A percentile compares a stretch with the other conserved stretches of the same genome.
These are phyloP conservation scores for Lithophane socia DNA, from an alignment of 2,888 invertebrate species.

Conservation along the genomic window DNA sequence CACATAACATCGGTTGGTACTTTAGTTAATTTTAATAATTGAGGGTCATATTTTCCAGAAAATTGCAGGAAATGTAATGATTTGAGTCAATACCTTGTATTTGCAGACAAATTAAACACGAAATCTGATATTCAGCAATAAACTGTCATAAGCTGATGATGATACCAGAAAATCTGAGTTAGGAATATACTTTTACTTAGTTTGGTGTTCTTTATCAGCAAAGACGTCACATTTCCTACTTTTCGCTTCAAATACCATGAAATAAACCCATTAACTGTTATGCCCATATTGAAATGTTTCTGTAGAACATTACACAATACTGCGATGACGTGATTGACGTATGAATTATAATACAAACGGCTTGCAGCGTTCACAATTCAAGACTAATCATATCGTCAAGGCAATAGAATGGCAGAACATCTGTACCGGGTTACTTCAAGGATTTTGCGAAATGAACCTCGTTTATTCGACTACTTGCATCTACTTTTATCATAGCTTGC, in stretches of 20 bases:
- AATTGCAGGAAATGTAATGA: slow-evolving; percentile 3
- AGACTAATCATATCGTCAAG: slow-evolving; percentile 82
- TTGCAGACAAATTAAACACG: not conserved
- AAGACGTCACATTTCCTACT: slow-evolving; percentile 36
- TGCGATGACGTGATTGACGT: slow-evolving; percentile 70
- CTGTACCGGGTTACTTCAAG: slow-evolving; percentile 69
- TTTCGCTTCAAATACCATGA: slow-evolving; percentile 40
- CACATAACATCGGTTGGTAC: not conserved
- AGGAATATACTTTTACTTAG: not conserved
- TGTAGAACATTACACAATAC: slow-evolving; percentile 59
- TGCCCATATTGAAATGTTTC: slow-evolving; percentile 46
- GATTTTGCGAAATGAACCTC: slow-evolving; percentile 73
- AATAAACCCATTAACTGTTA: slow-evolving; percentile 41
- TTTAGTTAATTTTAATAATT: slow-evolving; percentile 19
- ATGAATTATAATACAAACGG: slow-evolving; percentile 57
- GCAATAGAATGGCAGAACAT: slow-evolving; percentile 79
- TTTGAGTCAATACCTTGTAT: not conserved
- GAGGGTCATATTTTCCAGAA: not conserved
- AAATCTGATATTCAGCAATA: not conserved
- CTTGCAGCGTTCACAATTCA: slow-evolving; percentile 70
- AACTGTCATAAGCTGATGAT: not conserved
- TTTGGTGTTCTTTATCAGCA: slow-evolving; percentile 17
- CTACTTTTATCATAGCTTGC: slow-evolving; percentile 47
- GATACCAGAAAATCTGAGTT: not conserved
- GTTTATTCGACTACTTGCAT: slow-evolving; percentile 38